Conservation (phyloP, 2,888 invertebrate genomes). For the Campopleginae sp. region DNA sequence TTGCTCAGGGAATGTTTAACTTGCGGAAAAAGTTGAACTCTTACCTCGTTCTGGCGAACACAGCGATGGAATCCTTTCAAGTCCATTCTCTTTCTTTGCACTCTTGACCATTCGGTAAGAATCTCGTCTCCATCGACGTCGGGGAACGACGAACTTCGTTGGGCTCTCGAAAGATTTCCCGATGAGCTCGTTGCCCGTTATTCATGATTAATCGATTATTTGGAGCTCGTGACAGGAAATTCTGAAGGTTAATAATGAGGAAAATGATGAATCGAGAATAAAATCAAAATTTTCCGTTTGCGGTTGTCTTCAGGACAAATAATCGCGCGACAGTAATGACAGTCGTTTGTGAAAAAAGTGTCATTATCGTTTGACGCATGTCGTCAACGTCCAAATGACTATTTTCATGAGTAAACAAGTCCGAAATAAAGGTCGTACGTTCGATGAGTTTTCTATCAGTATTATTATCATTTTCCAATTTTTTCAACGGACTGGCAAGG, state of each 20-base stretch:
- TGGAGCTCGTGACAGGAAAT: too few relatives aligned
- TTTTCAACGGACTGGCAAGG: constrained; percentile 50
- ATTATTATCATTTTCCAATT: constrained; percentile 31
- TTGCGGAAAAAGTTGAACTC: background rate
- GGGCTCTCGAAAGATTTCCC: too few relatives aligned
- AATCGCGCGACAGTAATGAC: constrained; percentile 21
- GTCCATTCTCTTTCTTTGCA: background rate
- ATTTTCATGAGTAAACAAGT: constrained; percentile 39
- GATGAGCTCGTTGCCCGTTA: too few relatives aligned
- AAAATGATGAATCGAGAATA: constrained; percentile 20
- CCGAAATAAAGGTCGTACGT: constrained; percentile 37
- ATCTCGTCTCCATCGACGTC: background rate
- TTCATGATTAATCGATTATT: too few relatives aligned
- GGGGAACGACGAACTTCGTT: background rate
- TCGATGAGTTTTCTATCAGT: constrained; percentile 61
- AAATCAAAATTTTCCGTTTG: background rate
- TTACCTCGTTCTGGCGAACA: background rate
- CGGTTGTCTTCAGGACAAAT: constrained; percentile 33
- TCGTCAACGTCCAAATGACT: constrained; percentile 54
- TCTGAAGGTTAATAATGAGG: too few relatives aligned
- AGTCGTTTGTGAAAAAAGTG: constrained; percentile 57
- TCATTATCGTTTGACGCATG: constrained; percentile 47
- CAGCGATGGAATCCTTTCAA: background rate
- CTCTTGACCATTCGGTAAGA: background rate
- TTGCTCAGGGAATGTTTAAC: background rate